Evolutionary conservation across 2,797 vertebrate species (phyloP), one percentile per base, ranked within the genome.

Genomic region (Notoglanidium macrostoma): DNA sequence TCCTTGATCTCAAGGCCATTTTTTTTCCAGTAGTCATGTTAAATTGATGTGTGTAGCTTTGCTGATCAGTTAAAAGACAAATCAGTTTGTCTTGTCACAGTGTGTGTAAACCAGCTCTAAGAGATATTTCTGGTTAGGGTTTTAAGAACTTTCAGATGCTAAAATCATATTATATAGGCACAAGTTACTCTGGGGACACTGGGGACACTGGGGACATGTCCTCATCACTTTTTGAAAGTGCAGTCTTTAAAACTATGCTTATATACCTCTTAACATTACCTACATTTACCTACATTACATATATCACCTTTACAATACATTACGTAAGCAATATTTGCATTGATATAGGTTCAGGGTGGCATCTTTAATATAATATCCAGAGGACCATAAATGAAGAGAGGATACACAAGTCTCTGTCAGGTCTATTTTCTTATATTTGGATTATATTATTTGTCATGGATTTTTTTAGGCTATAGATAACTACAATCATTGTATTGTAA

Each of bases 1-100:
- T 81, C 49, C 49, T 88, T 54, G 55, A 67, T 88, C 59, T 76
- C 44, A 32, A 26, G 10, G 59, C 61, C 32, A 68, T 49, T 49
- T 17, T 85, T 55, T 23, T 57, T 49, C 14, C 87, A 76, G 49
- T 44, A 5, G 29, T 68, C 9, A 14, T 88, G 78, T 54, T 86
- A 57, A 88, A 21, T 72, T 61, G 85, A 79, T 84, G 51, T 55
- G 57, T 76, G 51, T 19, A 54, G 32, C 83, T 84, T 54, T 32
- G 1, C 61, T 19, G 49, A 74, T 29, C 46, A 68, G 29, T 55
- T 32, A 49, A 72, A 73, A 70, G n/a, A 11, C 23, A 49, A 44
- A 78, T 44, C 23, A 17, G 21, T 55, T 79, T 67, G 44, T 73
- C 40, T 40, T 40, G 40, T 40, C 40, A 40, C 40, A 40, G 40